Percentiles rank a stretch among this genome's conserved stretches.
Conservation (phyloP, 2,113 vertebrate genomes). For the Nanorana parkeri region DNA sequence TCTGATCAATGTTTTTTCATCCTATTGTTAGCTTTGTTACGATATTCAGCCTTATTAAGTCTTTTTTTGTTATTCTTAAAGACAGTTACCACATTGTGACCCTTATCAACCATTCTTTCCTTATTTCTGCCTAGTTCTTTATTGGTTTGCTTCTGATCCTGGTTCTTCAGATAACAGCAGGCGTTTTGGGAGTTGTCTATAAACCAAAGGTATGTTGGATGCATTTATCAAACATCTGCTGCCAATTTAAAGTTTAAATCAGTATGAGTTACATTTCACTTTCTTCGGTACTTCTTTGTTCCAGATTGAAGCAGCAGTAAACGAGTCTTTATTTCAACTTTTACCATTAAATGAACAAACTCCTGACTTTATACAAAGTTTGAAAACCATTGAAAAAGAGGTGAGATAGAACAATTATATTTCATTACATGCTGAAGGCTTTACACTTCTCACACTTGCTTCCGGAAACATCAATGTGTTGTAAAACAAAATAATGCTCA, state of each 20-base stretch:
- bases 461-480: neutral
- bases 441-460: neutral
- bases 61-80: too few species aligned
- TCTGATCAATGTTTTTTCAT: too few species aligned
- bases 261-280: neutral
- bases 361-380: neutral
- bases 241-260: neutral
- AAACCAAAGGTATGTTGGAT: constrained; percentile 66
- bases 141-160: constrained; percentile 73
- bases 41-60: too few species aligned
- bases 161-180: constrained; percentile 71
- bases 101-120: neutral
- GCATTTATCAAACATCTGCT: neutral
- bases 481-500: too few species aligned
- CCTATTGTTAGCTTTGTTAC: too few species aligned
- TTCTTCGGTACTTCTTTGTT: constrained; percentile 46
- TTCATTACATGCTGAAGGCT: neutral
- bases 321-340: rapidly evolving
- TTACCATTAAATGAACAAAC: neutral
- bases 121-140: constrained; percentile 72
- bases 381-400: constrained; percentile 60
- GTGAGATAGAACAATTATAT: constrained; percentile 60
- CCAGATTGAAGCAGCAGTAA: constrained; percentile 53
- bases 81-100: too few species aligned
- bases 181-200: constrained; percentile 67